Evolutionary conservation across 2,113 vertebrate species (phyloP).

Genomic region (Sclerurus mexicanus): DNA sequence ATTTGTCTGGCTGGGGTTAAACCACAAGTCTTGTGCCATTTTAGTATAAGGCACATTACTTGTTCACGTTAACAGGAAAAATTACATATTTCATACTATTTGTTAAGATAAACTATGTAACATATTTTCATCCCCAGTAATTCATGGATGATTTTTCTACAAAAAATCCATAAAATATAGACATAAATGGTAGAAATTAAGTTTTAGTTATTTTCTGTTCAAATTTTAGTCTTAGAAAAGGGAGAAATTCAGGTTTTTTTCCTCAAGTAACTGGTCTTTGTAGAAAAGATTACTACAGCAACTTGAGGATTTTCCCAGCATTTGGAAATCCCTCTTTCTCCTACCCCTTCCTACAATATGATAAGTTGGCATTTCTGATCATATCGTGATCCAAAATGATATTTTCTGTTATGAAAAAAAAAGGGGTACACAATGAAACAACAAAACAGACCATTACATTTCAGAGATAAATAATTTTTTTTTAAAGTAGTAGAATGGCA

Average conservation of each 20-base stretch:
- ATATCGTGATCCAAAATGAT: no score
- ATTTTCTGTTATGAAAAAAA: no score
- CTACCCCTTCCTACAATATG: no score
- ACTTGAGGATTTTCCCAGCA: background rate
- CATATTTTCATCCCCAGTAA: background rate
- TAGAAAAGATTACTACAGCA: background rate
- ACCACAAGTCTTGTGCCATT: background rate
- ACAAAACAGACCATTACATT: no score
- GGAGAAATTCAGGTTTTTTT: background rate
- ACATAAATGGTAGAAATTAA: background rate
- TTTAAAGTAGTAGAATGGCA: no score
- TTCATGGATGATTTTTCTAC: background rate
- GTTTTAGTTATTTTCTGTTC: background rate
- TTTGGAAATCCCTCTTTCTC: no score
- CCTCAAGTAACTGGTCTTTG: background rate
- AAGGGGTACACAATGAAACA: no score
- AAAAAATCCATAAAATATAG: background rate
- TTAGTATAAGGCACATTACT: background rate
- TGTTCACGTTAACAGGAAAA: background rate
- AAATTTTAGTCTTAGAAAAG: background rate
- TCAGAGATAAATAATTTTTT: no score
- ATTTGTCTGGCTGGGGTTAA: background rate
- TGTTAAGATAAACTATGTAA: background rate
- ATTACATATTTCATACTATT: background rate
- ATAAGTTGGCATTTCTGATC: no score